These are phyloP conservation scores for Coptotermes formosanus DNA, from an alignment of 1,140 invertebrate genomes.

Conservation along the genomic window DNA sequence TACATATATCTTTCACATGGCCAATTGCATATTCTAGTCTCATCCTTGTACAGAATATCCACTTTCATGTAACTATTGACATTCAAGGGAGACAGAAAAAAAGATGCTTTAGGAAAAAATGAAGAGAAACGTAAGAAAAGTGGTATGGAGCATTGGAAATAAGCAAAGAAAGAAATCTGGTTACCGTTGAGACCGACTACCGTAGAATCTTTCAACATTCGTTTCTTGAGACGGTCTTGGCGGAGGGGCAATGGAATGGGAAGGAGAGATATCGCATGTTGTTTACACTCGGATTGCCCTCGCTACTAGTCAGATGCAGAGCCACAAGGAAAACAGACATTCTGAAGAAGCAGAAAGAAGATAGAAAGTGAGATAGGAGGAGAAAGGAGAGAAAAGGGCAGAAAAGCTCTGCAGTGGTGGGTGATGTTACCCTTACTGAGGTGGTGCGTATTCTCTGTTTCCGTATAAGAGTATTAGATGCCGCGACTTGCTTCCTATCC, in stretches of 20 bases:
- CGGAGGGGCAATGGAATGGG: background rate
- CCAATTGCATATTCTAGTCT: background rate
- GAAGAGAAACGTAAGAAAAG: background rate
- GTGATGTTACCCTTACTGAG: background rate
- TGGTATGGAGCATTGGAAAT: constrained; percentile 3
- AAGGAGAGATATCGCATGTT: background rate
- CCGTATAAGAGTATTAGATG: constrained; percentile 16
- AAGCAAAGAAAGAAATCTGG: constrained; percentile 19
- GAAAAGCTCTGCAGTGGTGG: constrained; percentile 5
- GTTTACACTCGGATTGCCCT: background rate
- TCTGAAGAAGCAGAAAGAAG: background rate
- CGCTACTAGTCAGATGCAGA: background rate
- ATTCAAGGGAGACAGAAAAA: background rate
- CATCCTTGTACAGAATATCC: background rate
- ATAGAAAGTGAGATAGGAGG: background rate
- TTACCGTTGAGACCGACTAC: background rate
- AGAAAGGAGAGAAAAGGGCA: background rate
- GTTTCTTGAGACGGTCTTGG: background rate
- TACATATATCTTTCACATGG: background rate
- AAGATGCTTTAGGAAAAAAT: background rate
- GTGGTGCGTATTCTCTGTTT: background rate
- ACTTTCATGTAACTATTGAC: background rate
- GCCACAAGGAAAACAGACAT: background rate
- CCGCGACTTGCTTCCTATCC: background rate
- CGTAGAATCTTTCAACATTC: constrained; percentile 6